A percentile compares a stretch with the other conserved stretches of the same genome.
phyloP scores from a whole-genome alignment of 2,113 vertebrate species.

The Serinus canaria region DNA sequence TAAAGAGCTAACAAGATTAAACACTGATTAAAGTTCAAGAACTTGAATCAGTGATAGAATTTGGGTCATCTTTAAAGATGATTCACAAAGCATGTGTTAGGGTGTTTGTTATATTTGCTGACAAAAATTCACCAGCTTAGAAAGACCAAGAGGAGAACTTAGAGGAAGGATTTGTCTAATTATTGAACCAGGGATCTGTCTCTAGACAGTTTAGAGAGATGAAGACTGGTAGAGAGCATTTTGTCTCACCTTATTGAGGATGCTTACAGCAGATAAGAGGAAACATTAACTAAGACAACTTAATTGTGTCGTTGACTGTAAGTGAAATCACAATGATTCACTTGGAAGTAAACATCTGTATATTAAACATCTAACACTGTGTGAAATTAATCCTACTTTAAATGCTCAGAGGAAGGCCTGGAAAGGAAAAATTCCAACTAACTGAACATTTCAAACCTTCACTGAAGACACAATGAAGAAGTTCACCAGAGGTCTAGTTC shows the following conservation, averaged over 20 bases:
- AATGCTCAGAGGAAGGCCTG: background rate
- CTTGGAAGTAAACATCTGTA: background rate
- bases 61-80: background rate
- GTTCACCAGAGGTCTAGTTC: background rate
- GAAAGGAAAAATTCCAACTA: background rate
- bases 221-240: background rate
- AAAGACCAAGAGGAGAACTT: background rate
- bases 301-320: background rate
- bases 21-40: accelerated
- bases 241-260: background rate
- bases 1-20: background rate
- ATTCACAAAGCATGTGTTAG: background rate
- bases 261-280: background rate
- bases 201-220: background rate
- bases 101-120: background rate
- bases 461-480: background rate
- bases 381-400: background rate
- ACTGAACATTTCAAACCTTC: background rate
- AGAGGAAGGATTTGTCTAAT: background rate
- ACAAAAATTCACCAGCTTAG: background rate
- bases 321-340: background rate
- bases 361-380: background rate
- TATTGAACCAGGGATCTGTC: background rate
- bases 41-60: background rate
- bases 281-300: background rate